A percentile compares a stretch with the other conserved stretches of the same genome.
Evolutionary conservation across 2,888 invertebrate genomes (phyloP).

Genomic region (Cryptocephalus primarius): DNA sequence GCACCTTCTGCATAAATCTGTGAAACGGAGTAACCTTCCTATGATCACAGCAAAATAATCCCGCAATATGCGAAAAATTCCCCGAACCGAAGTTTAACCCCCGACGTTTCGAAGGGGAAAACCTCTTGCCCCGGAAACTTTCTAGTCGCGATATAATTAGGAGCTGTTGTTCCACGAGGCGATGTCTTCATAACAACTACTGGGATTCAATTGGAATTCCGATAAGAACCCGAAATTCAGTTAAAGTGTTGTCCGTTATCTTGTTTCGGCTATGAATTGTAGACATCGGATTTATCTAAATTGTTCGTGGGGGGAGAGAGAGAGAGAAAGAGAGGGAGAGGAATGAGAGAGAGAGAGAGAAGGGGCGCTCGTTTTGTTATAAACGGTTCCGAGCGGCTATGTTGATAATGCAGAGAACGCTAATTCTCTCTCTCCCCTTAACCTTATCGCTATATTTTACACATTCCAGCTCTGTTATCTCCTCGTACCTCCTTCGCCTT

Average conservation of each 20-base stretch:
- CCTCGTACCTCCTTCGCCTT: slow-evolving; percentile 16
- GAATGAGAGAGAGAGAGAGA: slow-evolving; percentile 4
- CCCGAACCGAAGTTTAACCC: too few species aligned
- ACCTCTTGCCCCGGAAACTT: slow-evolving; percentile 21
- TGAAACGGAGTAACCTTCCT: too few species aligned
- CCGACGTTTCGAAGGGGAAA: neutral
- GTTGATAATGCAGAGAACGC: slow-evolving; percentile 15
- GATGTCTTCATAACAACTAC: slow-evolving; percentile 33
- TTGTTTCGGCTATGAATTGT: slow-evolving; percentile 28
- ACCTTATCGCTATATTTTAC: slow-evolving; percentile 20
- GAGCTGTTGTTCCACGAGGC: slow-evolving; percentile 32
- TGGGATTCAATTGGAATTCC: slow-evolving; percentile 33
- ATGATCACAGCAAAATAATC: too few species aligned
- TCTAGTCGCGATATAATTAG: slow-evolving; percentile 34
- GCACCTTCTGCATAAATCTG: too few species aligned
- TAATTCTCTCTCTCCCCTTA: slow-evolving; percentile 20
- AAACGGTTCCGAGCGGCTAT: slow-evolving; percentile 5
- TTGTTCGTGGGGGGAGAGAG: slow-evolving; percentile 14
- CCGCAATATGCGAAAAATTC: too few species aligned
- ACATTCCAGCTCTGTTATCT: slow-evolving; percentile 23
- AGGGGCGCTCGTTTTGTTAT: neutral
- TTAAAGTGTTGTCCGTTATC: slow-evolving; percentile 11
- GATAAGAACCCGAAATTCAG: slow-evolving; percentile 32
- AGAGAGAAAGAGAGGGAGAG: neutral
- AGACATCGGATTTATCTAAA: slow-evolving; percentile 31